phyloP scores from a whole-genome alignment of 1,140 invertebrate genomes.

The Monochamus saltuarius region DNA sequence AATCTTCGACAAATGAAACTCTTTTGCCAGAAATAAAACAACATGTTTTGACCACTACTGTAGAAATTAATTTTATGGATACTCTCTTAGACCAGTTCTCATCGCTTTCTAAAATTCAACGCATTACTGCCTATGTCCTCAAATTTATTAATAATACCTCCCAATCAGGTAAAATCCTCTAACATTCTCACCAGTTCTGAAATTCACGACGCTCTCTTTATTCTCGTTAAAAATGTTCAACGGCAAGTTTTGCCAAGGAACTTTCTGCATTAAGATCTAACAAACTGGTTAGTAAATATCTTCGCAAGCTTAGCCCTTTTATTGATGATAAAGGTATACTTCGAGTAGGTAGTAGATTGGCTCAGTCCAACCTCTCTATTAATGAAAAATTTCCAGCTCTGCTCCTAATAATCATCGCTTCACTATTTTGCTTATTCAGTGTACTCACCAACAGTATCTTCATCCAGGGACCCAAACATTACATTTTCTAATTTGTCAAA shows the following conservation, averaged over 20 bases:
- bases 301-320: conserved; percentile 11
- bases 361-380: conserved; percentile 12
- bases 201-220: neutral
- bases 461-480: conserved; percentile 27
- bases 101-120: conserved; percentile 12
- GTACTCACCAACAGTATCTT: conserved; percentile 16
- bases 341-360: conserved; percentile 4
- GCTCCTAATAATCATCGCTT: conserved; percentile 1
- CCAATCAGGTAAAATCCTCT: neutral
- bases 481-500: conserved; percentile 15
- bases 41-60: neutral
- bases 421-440: conserved; percentile 19
- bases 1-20: neutral
- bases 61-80: neutral
- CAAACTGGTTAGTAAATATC: no score
- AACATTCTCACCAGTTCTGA: neutral
- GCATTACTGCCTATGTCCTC: conserved; percentile 6
- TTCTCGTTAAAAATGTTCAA: neutral
- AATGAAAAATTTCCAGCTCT: conserved; percentile 4
- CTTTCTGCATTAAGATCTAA: no score
- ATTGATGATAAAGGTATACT: conserved; percentile 2
- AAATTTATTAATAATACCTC: conserved; percentile 9
- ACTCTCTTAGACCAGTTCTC: conserved; percentile 8
- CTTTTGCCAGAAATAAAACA: conserved; percentile 2
- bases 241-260: neutral